Percentiles rank a stretch among this genome's conserved stretches.
These are phyloP conservation scores for Drosophila borealis DNA, from an alignment of 2,888 invertebrate species.

Conservation along the genomic window DNA sequence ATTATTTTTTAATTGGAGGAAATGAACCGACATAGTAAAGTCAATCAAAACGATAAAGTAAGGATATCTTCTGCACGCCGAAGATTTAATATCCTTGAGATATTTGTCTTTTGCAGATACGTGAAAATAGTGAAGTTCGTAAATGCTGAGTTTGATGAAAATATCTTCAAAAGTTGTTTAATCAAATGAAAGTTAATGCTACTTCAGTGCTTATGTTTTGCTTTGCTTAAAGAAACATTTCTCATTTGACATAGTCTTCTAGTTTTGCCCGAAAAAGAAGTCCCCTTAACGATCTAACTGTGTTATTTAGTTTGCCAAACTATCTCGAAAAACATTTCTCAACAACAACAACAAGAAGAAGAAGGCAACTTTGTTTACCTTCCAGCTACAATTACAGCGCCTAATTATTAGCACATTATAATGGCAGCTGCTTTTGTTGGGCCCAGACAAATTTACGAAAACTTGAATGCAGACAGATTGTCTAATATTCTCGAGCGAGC, in stretches of 20 bases:
- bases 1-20: not conserved
- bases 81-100: no score
- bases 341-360: not conserved
- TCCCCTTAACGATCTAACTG: slow-evolving; percentile 34
- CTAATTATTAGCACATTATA: slow-evolving; percentile 42
- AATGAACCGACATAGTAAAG: no score
- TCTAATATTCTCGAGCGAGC: slow-evolving; percentile 42
- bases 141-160: no score
- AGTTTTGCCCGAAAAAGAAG: slow-evolving; percentile 11
- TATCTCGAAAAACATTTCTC: slow-evolving; percentile 22
- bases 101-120: no score
- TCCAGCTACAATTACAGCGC: slow-evolving; percentile 28
- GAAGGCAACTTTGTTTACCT: slow-evolving; percentile 28
- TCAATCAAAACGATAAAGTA: no score
- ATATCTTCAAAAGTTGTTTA: no score
- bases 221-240: not conserved
- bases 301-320: slow-evolving; percentile 31
- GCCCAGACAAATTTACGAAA: slow-evolving; percentile 21
- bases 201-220: no score
- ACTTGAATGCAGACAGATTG: slow-evolving; percentile 36
- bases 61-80: no score
- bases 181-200: no score
- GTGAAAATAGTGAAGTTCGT: no score
- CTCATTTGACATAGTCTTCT: not conserved
- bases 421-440: slow-evolving; percentile 4